Conservation (phyloP, 2,113 vertebrate species). For the Centropristis striata region DNA sequence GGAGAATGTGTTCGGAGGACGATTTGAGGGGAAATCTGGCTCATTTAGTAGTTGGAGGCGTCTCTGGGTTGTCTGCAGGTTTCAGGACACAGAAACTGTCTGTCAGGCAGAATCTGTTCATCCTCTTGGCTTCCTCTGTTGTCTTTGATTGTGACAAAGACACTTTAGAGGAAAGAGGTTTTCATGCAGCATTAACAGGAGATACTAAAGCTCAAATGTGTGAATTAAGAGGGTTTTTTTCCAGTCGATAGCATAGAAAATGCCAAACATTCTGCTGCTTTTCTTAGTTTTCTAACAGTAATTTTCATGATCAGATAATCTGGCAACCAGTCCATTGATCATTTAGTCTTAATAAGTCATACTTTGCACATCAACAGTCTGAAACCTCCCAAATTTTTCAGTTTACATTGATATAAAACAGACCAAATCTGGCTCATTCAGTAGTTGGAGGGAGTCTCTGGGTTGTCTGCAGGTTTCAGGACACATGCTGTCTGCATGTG, state of each 20-base stretch:
- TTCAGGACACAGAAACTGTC: slow-evolving; percentile 22
- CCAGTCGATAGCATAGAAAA: not conserved
- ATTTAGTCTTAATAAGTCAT: not conserved
- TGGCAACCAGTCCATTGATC: not conserved
- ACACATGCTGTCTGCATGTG: slow-evolving; percentile 20
- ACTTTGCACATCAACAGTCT: not conserved
- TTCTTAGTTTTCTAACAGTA: not conserved
- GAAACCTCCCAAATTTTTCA: not conserved
- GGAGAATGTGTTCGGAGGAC: slow-evolving; percentile 7
- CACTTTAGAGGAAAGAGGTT: not conserved
- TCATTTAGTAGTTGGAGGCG: slow-evolving; percentile 33
- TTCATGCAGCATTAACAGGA: not conserved
- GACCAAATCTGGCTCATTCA: too few species aligned
- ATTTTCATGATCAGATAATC: not conserved
- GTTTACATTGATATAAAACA: not conserved
- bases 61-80: slow-evolving; percentile 1
- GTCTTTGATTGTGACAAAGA: slow-evolving; percentile 34
- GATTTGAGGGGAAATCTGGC: slow-evolving; percentile 12
- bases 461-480: slow-evolving; percentile 27
- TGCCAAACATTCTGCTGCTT: not conserved
- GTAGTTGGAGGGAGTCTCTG: too few species aligned
- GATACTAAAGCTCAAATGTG: not conserved
- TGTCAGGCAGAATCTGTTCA: slow-evolving; percentile 1
- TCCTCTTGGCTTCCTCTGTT: slow-evolving; percentile 13
- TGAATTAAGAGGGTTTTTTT: not conserved